These are phyloP conservation scores for Charina bottae DNA, from an alignment of 2,113 vertebrate genomes.

Conservation along the genomic window DNA sequence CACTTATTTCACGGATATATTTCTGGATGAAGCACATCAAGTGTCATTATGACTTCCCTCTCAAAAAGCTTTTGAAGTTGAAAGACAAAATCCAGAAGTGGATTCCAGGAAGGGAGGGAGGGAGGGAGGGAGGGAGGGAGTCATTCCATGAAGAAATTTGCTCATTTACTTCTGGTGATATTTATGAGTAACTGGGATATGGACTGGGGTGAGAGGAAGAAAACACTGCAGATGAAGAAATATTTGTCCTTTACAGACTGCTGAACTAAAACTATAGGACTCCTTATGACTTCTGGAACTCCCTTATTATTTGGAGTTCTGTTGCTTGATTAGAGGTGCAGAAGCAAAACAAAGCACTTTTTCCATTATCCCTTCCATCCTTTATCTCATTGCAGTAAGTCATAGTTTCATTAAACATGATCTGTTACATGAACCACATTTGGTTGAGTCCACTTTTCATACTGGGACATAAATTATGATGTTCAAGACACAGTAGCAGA, in stretches of 20 bases:
- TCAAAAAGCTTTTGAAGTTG: no score
- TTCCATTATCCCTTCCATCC: neutral
- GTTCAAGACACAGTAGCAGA: neutral
- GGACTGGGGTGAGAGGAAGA: neutral
- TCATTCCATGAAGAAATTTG: constrained; percentile 54
- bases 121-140: neutral
- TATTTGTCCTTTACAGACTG: neutral
- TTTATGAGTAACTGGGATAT: constrained; percentile 43
- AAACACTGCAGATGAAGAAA: neutral
- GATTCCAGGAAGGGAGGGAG: neutral
- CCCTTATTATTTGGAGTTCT: neutral
- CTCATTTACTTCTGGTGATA: constrained; percentile 51
- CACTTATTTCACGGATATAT: no score
- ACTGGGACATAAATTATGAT: neutral
- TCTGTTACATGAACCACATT: neutral
- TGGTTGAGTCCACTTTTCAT: neutral
- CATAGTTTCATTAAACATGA: neutral
- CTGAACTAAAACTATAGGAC: neutral
- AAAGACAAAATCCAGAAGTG: no score
- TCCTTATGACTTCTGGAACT: neutral
- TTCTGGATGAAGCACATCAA: no score
- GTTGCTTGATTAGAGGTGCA: neutral
- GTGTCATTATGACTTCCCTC: no score
- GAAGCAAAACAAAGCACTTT: neutral
- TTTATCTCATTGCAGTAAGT: neutral